Percentiles rank a stretch among this genome's conserved stretches.
phyloP scores from a whole-genome alignment of 37 sponge, comb jelly and placozoan species.

The Spongilla lacustris region DNA sequence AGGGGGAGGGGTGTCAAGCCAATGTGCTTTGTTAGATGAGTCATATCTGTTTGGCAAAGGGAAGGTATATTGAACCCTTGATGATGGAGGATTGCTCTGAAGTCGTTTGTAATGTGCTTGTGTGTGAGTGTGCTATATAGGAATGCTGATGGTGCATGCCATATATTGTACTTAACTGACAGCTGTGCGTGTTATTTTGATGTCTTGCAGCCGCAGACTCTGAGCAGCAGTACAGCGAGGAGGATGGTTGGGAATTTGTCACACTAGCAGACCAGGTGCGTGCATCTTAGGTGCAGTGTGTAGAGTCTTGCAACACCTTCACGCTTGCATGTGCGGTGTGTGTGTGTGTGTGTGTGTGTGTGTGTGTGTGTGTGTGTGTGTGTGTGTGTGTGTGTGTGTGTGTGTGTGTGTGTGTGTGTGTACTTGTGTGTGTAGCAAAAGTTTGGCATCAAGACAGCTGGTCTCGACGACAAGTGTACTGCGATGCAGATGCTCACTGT shows the following conservation, averaged over 20 bases:
- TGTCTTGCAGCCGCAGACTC: slow-evolving; percentile 72
- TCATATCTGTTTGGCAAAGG: background rate
- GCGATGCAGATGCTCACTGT: slow-evolving; percentile 99
- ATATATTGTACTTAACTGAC: no score
- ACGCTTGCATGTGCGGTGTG: background rate
- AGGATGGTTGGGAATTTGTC: slow-evolving; percentile 98
- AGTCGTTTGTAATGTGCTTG: background rate
- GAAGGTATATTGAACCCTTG: background rate
- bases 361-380: background rate
- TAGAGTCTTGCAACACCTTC: slow-evolving; percentile 4
- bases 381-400: background rate
- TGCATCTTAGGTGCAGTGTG: slow-evolving; percentile 9
- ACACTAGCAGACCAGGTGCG: slow-evolving; percentile 93
- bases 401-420: background rate
- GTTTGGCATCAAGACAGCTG: slow-evolving; percentile 97
- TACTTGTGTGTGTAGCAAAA: slow-evolving; percentile 66
- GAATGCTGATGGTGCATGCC: no score
- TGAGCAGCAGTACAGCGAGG: slow-evolving; percentile 78
- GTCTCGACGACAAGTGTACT: slow-evolving; percentile 98
- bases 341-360: background rate
- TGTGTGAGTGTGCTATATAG: background rate
- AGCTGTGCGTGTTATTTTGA: background rate
- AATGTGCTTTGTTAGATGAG: background rate
- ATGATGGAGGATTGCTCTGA: background rate
- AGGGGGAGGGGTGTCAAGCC: background rate